Conservation (phyloP, 2,797 vertebrate species). For the Darevskia nairensis region DNA sequence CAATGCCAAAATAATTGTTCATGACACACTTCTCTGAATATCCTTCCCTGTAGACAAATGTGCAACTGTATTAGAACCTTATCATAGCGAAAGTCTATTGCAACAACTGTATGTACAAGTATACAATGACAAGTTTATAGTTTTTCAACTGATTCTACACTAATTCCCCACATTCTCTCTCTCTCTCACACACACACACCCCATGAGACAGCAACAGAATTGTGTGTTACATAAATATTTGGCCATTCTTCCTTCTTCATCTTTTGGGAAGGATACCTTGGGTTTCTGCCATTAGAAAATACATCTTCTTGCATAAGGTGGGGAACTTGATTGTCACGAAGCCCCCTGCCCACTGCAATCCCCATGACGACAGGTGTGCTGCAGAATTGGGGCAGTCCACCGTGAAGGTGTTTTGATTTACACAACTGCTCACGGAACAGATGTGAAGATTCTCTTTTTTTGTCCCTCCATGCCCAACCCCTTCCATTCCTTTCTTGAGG, state of each 20-base stretch:
- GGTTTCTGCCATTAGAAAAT: neutral
- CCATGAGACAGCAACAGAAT: too few species aligned
- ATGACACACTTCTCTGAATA: slow-evolving; percentile 98
- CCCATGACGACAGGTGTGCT: too few species aligned
- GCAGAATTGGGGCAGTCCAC: neutral
- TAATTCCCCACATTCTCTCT: neutral
- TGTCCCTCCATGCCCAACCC: neutral
- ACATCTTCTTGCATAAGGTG: neutral
- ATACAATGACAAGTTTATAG: neutral
- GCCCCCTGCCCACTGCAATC: neutral
- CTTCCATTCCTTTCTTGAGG: too few species aligned
- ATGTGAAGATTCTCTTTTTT: neutral
- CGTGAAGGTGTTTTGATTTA: neutral
- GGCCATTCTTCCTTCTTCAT: neutral
- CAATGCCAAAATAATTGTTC: slow-evolving; percentile 99
- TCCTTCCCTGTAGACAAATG: slow-evolving; percentile 86
- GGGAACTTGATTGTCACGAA: neutral
- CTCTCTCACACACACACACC: too few species aligned
- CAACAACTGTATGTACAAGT: neutral
- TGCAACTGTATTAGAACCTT: slow-evolving; percentile 7
- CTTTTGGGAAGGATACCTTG: neutral
- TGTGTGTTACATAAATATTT: neutral
- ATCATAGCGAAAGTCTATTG: neutral
- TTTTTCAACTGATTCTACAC: neutral
- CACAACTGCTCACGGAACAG: neutral